Percentiles rank a stretch among this genome's conserved stretches.
These are phyloP conservation scores for Sipha flava DNA, from an alignment of 1,140 invertebrate species.

Conservation along the genomic window DNA sequence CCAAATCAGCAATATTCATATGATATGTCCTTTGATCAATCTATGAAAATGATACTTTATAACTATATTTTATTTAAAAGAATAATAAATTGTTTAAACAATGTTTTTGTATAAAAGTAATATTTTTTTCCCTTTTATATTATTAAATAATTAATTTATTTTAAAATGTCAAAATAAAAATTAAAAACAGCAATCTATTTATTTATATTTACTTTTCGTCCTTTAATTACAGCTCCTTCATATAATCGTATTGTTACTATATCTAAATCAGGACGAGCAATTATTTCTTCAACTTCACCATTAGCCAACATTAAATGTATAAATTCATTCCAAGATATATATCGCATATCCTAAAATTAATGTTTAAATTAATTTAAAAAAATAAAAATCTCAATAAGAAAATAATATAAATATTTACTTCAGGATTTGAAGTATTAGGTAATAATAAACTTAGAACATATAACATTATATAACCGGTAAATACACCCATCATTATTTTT, in stretches of 20 bases:
- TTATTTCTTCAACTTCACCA: slow-evolving; percentile 83
- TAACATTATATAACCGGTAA: not conserved
- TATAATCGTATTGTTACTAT: slow-evolving; percentile 74
- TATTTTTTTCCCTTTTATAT: no score
- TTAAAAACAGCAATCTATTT: no score
- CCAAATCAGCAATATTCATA: slow-evolving; percentile 73
- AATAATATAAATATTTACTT: not conserved
- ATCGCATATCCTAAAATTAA: slow-evolving; percentile 44
- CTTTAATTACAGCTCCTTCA: slow-evolving; percentile 80
- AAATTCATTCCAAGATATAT: slow-evolving; percentile 93
- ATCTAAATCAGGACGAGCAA: slow-evolving; percentile 72
- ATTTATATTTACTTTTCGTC: slow-evolving; percentile 52
- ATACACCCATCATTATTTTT: slow-evolving; percentile 11
- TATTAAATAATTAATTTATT: not conserved
- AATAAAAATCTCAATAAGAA: not conserved
- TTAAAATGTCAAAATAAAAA: not conserved
- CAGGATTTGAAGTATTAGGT: slow-evolving; percentile 11
- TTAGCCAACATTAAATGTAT: slow-evolving; percentile 83
- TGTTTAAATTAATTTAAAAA: slow-evolving; percentile 35
- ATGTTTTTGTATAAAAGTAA: no score
- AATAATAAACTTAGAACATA: not conserved
- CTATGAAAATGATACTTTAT: slow-evolving; percentile 44
- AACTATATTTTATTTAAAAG: not conserved
- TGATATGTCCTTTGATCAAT: slow-evolving; percentile 58
- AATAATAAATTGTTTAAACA: not conserved